Evolutionary conservation across 2,113 vertebrate genomes (phyloP), one percentile per base, ranked within the genome.

Genomic region (Takifugu bimaculatus): DNA sequence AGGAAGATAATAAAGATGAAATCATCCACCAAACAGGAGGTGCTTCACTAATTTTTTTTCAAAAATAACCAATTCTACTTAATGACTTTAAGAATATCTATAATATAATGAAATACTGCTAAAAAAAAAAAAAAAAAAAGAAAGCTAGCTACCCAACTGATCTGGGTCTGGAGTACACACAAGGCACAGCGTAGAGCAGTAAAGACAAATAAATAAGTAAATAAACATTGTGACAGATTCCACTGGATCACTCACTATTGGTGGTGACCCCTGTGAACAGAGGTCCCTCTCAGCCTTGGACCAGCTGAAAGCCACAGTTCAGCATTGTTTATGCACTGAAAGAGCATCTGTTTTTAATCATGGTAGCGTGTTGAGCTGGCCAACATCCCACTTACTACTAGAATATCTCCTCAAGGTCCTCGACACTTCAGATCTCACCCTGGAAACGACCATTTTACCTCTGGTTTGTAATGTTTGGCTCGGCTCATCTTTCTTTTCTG

Each of bases 341-440:
- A 60, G 59, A 50, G 61, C 15, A 48, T 26, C 78, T 75, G 82
- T 54, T 70, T 79, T 80, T 79, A 80, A 82, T 85, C 68, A 79
- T 68, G 62, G 73, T 70, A 75, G 65, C 61, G 59, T 83, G 81
- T 65, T 63, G 74, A 53, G 65, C 66, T 71, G 64, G 70, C 45
- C 42, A 27, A 54, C 12, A 4, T 65, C 55, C 72, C 67, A 63
- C 74, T 68, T 65, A 75, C 57, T n/a, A 63, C 67, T 70, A 55
- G 60, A 55, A 44, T 58, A 20, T 66, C 68, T 65, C 65, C 1
- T 54, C 67, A 64, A 54, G 26, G 4, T 55, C 61, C 65, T 58
- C 45, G 2, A 51, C 60, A 55, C 48, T 14, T 44, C 52, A 2
- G 3, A 44, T 42, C 39, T 11, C 39, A 39, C 48, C 54, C 2